A percentile compares a stretch with the other conserved stretches of the same genome.
phyloP scores from a whole-genome alignment of 2,888 invertebrate genomes.

The Caradrina kadenii region DNA sequence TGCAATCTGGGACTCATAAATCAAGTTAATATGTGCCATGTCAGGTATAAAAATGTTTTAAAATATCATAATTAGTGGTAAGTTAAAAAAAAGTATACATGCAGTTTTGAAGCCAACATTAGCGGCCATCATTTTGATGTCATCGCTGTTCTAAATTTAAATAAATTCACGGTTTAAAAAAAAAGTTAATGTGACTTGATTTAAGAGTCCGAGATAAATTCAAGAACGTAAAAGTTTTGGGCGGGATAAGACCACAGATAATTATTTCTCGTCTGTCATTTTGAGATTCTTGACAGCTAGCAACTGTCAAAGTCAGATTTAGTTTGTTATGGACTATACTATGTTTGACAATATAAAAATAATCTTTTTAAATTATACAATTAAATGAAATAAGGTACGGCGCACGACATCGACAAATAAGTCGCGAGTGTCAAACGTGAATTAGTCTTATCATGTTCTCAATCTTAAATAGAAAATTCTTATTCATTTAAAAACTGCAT shows the following conservation, averaged over 20 bases:
- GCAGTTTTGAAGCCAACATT: too few species aligned
- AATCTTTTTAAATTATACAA: background rate
- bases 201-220: too few species aligned
- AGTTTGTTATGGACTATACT: background rate
- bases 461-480: constrained; percentile 36
- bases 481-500: constrained; percentile 50
- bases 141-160: too few species aligned
- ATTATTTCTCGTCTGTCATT: background rate
- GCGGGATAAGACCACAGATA: background rate
- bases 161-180: too few species aligned
- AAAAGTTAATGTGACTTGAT: too few species aligned
- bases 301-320: background rate
- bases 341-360: constrained; percentile 25
- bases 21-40: too few species aligned
- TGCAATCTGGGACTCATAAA: too few species aligned
- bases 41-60: too few species aligned
- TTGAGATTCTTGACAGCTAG: constrained; percentile 11
- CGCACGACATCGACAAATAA: constrained; percentile 10
- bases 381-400: background rate
- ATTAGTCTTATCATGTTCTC: constrained; percentile 27
- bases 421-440: background rate
- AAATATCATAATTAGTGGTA: too few species aligned
- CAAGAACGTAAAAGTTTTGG: too few species aligned
- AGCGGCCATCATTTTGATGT: too few species aligned
- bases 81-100: too few species aligned